Evolutionary conservation across 2,888 invertebrate genomes (phyloP).

Genomic region (Drosophila anomalata): DNA sequence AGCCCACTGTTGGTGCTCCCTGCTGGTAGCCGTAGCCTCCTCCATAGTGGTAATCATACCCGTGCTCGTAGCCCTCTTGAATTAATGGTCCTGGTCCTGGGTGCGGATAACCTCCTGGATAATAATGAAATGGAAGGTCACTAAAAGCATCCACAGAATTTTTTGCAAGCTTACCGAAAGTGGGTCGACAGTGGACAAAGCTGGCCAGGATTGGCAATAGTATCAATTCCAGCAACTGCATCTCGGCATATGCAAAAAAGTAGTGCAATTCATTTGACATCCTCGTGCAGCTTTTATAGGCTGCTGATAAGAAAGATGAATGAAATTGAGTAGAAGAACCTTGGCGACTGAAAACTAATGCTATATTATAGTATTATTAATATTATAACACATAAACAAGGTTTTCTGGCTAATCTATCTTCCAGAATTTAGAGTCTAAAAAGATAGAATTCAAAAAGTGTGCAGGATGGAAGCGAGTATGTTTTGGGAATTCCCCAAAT

Average conservation of each 20-base stretch:
- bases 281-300: constrained; percentile 32
- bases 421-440: not conserved
- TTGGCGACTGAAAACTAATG: constrained; percentile 15
- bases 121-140: constrained; percentile 11
- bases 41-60: constrained; percentile 71
- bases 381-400: constrained; percentile 27
- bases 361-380: not conserved
- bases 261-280: constrained; percentile 4
- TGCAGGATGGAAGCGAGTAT: not conserved
- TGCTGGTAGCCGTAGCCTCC: constrained; percentile 49
- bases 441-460: not conserved
- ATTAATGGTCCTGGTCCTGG: constrained; percentile 50
- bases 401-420: constrained; percentile 18
- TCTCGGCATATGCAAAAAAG: constrained; percentile 25
- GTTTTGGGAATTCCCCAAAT: constrained; percentile 14
- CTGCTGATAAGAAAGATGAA: constrained; percentile 32
- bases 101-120: constrained; percentile 45
- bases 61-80: constrained; percentile 67
- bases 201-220: constrained; percentile 27
- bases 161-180: constrained; percentile 68
- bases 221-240: constrained; percentile 46
- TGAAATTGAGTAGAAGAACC: constrained; percentile 24
- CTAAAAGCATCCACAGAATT: constrained; percentile 51
- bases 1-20: constrained; percentile 12
- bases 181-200: constrained; percentile 52